These are phyloP conservation scores for Graptemys geographica DNA, from an alignment of 2,797 vertebrate genomes.

Conservation along the genomic window DNA sequence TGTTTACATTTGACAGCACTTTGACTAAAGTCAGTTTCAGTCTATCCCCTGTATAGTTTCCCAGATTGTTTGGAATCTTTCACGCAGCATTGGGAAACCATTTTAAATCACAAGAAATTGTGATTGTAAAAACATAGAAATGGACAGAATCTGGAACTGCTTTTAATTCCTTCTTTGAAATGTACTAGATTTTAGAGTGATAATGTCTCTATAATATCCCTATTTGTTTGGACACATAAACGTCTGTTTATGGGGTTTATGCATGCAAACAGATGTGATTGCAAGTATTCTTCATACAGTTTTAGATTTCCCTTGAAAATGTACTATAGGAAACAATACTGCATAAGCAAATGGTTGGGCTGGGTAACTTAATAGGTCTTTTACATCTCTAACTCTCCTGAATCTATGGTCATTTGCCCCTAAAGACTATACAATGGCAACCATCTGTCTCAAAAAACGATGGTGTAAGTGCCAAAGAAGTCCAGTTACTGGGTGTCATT, in stretches of 20 bases:
- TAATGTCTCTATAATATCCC: not conserved
- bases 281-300: not conserved
- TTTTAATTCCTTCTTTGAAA: conserved; percentile 14
- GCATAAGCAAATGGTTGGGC: not conserved
- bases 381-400: not conserved
- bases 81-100: not conserved
- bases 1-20: conserved; percentile 50
- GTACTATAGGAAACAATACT: not conserved
- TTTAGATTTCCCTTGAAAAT: not conserved
- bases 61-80: conserved; percentile 2
- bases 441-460: not conserved
- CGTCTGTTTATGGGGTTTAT: not conserved
- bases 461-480: not conserved
- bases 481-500: not conserved
- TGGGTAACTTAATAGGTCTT: not conserved
- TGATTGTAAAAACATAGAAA: not conserved
- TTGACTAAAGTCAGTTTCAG: not conserved
- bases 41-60: not conserved
- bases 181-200: not conserved
- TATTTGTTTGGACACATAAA: not conserved
- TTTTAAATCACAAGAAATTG: not conserved
- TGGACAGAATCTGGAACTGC: not conserved
- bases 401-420: not conserved
- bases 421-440: not conserved
- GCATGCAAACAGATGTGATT: not conserved